Evolutionary conservation across 2,888 invertebrate species (phyloP).

Genomic region (Pyrgus malvae): DNA sequence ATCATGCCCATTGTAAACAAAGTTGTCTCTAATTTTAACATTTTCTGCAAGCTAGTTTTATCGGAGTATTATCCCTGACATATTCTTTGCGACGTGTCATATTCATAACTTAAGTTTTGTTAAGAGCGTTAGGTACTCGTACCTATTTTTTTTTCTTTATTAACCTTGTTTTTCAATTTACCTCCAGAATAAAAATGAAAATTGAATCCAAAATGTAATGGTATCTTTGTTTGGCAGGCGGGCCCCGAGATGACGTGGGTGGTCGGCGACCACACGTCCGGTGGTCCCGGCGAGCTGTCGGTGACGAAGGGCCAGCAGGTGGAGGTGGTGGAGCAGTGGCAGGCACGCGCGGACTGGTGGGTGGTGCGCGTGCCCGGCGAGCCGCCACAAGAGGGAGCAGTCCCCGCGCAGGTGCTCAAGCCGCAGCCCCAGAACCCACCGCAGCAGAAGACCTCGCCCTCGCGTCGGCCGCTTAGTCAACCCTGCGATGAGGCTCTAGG

Average conservation of each 20-base stretch:
- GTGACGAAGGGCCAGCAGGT: slow-evolving; percentile 96
- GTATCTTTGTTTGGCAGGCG: slow-evolving; percentile 78
- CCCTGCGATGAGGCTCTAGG: slow-evolving; percentile 74
- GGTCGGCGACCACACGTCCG: slow-evolving; percentile 91
- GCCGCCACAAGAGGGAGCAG: slow-evolving; percentile 89
- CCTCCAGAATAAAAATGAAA: too few species aligned
- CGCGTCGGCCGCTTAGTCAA: slow-evolving; percentile 66
- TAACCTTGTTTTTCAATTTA: too few species aligned
- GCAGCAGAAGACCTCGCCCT: slow-evolving; percentile 67
- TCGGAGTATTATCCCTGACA: too few species aligned
- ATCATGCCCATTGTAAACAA: too few species aligned
- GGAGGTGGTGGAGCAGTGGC: slow-evolving; percentile 91
- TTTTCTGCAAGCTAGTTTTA: too few species aligned
- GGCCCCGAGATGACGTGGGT: slow-evolving; percentile 96
- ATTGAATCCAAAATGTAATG: too few species aligned
- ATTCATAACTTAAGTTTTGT: too few species aligned
- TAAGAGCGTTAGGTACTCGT: too few species aligned
- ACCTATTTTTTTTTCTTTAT: too few species aligned
- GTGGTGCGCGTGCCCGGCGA: slow-evolving; percentile 84
- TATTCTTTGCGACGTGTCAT: too few species aligned
- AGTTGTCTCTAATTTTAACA: too few species aligned
- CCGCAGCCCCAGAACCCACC: slow-evolving; percentile 59
- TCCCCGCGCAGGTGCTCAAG: slow-evolving; percentile 88
- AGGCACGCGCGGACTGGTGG: slow-evolving; percentile 86
- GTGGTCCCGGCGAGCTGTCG: slow-evolving; percentile 89